Evolutionary conservation across 2,888 invertebrate genomes (phyloP).

Genomic region (Morinoia aosen): DNA sequence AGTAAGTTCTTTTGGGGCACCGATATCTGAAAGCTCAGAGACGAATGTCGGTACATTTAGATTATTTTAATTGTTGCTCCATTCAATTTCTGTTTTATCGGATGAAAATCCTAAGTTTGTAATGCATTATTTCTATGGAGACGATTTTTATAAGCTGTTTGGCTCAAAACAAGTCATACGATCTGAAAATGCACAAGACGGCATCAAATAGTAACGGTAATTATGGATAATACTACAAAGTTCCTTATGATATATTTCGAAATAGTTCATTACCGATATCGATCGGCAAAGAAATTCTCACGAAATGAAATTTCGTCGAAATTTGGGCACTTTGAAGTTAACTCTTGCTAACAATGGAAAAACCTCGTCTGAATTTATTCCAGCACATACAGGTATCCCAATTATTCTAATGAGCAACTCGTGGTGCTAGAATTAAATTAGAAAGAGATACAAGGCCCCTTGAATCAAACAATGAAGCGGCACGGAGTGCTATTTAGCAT

Average conservation of each 20-base stretch:
- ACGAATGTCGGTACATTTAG: too few species aligned
- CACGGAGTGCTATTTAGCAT: too few species aligned
- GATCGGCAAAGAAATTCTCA: background rate
- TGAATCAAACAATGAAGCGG: too few species aligned
- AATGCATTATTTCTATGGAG: background rate
- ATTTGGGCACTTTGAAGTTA: background rate
- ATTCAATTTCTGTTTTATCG: background rate
- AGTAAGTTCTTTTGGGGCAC: constrained; percentile 43
- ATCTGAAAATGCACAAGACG: background rate
- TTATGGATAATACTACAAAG: background rate
- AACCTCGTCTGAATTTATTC: background rate
- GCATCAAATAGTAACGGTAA: background rate
- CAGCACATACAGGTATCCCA: too few species aligned
- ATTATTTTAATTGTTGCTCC: background rate
- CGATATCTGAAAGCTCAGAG: too few species aligned
- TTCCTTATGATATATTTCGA: background rate
- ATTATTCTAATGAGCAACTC: too few species aligned
- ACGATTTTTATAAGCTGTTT: background rate
- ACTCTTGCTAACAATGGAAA: background rate
- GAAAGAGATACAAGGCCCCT: too few species aligned
- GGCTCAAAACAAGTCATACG: background rate
- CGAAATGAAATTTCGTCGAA: background rate
- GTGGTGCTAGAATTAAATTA: too few species aligned
- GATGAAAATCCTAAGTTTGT: background rate
- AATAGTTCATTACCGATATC: background rate